Evolutionary conservation across 2,113 vertebrate genomes (phyloP).

Genomic region (Platanista minor): DNA sequence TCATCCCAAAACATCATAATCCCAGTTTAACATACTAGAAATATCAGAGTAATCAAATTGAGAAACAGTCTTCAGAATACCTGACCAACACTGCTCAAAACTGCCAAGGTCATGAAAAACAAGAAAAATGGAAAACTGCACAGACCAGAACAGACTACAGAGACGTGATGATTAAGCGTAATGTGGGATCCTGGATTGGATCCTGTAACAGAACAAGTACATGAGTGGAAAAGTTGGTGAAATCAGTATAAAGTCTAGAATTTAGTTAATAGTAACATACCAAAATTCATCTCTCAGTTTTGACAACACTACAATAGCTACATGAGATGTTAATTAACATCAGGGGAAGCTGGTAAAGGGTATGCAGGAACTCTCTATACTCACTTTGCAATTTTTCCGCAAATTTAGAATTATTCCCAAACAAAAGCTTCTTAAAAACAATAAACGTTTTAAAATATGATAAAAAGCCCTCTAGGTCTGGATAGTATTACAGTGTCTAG

Average conservation of each 20-base stretch:
- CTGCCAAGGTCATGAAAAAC: background rate
- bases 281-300: background rate
- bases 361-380: background rate
- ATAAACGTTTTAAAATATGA: background rate
- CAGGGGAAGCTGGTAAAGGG: background rate
- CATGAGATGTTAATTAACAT: background rate
- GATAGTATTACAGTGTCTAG: background rate
- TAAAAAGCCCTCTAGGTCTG: background rate
- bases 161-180: rapidly evolving
- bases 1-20: background rate
- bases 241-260: too few relatives aligned
- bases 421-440: background rate
- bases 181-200: background rate
- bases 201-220: background rate
- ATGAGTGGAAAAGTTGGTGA: rapidly evolving
- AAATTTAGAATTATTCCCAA: background rate
- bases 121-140: background rate
- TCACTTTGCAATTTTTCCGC: background rate
- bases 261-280: background rate
- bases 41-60: background rate
- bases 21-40: background rate
- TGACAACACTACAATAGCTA: background rate
- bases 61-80: background rate
- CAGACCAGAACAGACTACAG: background rate
- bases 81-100: background rate